Base-by-base conservation (phyloP, 2,113 vertebrate genomes). In the Xiphorhynchus elegans region DNA sequence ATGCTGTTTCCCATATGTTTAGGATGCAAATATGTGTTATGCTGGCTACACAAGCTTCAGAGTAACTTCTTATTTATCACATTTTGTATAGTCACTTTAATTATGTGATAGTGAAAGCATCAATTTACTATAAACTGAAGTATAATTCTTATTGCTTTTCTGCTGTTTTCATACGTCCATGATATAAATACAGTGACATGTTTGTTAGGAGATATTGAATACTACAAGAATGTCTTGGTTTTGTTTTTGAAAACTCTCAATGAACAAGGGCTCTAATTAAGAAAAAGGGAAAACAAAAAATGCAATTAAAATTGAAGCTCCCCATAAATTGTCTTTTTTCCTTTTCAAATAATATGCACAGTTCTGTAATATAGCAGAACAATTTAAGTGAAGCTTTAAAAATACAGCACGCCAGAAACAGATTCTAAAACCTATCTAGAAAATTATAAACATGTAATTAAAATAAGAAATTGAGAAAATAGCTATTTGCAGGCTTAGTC, bases 181-280 rank as follows among this genome's bases (percentile, higher is more conserved):
- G 59, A 46, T 53, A 64, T 70, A 96, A 92, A 90, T 21, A 77
- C 26, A 79, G 39, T 26, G 25, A 90, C 93, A 92, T 87, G 73
- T 94, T 93, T 91, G 46, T 92, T 95, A 84, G 58, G 75, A 84
- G 74, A 72, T 84, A 76, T 16, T 95, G 81, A 74, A 60, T 77
- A n/a, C 31, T 84, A 6, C 50, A 49, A 84, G 62, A 76, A 78
- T 68, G 33, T 74, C 89, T 83, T 84, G 55, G 55, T 89, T 92
- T 37, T 93, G 24, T 42, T 87, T 89, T 59, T 90, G 53, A 70
- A 95, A 96, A 85, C 66, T 74, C 67, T 40, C 80, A 76, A 24
- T 96, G 92, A 94, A 81, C 26, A 93, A 83, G 31, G 2, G 0
- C 95, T 92, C 50, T 89, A 93, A 95, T 95, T 96, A 93, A 79